Conservation (phyloP, 2,113 vertebrate genomes). For the Gasterosteus nipponicus region DNA sequence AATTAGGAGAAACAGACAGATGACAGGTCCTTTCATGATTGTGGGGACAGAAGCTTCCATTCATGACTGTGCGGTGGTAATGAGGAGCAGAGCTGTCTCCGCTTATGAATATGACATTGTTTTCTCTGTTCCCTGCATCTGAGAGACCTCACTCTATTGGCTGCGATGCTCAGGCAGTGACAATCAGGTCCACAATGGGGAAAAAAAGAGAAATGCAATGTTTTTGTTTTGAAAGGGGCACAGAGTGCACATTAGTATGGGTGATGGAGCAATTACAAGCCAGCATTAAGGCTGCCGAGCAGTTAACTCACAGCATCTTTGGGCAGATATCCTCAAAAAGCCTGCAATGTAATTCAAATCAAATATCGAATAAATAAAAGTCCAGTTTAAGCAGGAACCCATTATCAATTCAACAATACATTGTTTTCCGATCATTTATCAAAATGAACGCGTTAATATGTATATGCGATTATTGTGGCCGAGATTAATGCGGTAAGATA, state of each 20-base stretch:
- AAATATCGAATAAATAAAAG: neutral
- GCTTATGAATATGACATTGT: conserved; percentile 84
- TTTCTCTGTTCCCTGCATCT: conserved; percentile 74
- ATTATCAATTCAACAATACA: too few relatives aligned
- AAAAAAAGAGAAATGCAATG: conserved; percentile 69
- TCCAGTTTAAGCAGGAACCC: neutral
- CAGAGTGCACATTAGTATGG: conserved; percentile 78
- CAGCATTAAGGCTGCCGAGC: conserved; percentile 65
- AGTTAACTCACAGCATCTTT: conserved; percentile 44
- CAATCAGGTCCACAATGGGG: conserved; percentile 67
- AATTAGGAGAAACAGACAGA: conserved; percentile 79
- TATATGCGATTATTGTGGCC: too few relatives aligned
- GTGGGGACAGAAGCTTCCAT: conserved; percentile 79
- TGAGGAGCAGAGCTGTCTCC: conserved; percentile 78
- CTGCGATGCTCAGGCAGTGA: conserved; percentile 55
- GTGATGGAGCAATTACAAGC: conserved; percentile 78
- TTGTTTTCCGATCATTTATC: too few relatives aligned
- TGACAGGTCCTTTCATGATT: conserved; percentile 72
- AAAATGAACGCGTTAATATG: too few relatives aligned
- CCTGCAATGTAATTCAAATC: conserved; percentile 9
- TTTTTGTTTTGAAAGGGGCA: conserved; percentile 77
- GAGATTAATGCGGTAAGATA: too few relatives aligned
- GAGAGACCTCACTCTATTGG: conserved; percentile 70
- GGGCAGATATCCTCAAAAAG: conserved; percentile 38
- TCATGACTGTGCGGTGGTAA: conserved; percentile 79